Conservation (phyloP, 2,797 vertebrate species). For the Eleutherodactylus coqui region DNA sequence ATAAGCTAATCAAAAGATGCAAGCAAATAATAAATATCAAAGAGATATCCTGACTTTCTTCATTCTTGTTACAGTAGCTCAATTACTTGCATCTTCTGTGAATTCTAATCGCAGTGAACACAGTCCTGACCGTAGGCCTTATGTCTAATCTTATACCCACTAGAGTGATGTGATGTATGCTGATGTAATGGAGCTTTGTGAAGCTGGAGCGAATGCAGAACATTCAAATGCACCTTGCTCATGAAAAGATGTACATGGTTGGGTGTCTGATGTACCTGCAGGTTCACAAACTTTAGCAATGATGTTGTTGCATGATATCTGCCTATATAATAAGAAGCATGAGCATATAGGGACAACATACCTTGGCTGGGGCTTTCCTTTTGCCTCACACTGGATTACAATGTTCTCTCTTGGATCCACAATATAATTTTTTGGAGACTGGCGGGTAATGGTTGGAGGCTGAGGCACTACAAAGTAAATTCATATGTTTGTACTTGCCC, state of each 20-base stretch:
- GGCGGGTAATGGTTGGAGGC: slow-evolving; percentile 93
- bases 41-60: neutral
- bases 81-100: slow-evolving; percentile 9
- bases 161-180: slow-evolving; percentile 14
- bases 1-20: neutral
- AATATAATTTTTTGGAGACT: slow-evolving; percentile 96
- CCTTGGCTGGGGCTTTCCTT: slow-evolving; percentile 96
- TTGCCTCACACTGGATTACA: slow-evolving; percentile 93
- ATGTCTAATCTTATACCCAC: slow-evolving; percentile 20
- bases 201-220: neutral
- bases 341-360: slow-evolving; percentile 68
- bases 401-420: slow-evolving; percentile 96
- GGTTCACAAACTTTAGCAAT: neutral
- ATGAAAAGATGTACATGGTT: neutral
- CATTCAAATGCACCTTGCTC: neutral
- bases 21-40: neutral
- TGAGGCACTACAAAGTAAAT: slow-evolving; percentile 84
- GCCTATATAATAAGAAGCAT: neutral
- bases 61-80: slow-evolving; percentile 20
- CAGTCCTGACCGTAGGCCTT: neutral
- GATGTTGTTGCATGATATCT: too few relatives aligned
- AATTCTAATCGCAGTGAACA: neutral
- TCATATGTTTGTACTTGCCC: neutral
- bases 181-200: slow-evolving; percentile 13
- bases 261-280: neutral